These are phyloP conservation scores for Anabas testudineus DNA, from an alignment of 2,797 vertebrate species.

Conservation along the genomic window DNA sequence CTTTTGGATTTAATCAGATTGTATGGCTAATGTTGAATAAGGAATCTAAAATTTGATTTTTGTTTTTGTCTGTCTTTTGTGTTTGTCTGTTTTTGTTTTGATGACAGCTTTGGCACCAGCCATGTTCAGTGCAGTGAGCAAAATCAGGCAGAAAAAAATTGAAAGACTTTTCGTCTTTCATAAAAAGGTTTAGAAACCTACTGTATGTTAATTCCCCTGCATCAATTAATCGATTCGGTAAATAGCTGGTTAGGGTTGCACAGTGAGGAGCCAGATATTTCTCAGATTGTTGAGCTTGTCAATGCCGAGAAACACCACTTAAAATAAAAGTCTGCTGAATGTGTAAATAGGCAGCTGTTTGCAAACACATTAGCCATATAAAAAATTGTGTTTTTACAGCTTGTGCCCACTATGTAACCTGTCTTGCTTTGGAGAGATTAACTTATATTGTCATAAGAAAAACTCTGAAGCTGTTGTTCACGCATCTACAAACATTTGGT, in stretches of 20 bases:
- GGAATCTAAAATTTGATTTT: neutral
- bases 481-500: neutral
- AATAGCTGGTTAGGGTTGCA: too few relatives aligned
- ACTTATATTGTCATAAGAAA: neutral
- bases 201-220: neutral
- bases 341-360: neutral
- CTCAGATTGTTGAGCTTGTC: too few relatives aligned
- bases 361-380: too few relatives aligned
- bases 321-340: neutral
- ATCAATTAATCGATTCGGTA: too few relatives aligned
- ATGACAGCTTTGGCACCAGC: neutral
- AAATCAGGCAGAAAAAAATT: neutral
- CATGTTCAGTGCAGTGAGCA: neutral
- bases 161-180: too few relatives aligned
- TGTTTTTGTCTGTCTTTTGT: neutral
- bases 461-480: neutral
- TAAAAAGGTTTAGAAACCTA: neutral
- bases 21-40: constrained; percentile 6
- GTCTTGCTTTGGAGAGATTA: neutral
- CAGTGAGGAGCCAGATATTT: too few relatives aligned
- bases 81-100: constrained; percentile 14
- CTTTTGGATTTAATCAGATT: constrained; percentile 27
- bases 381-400: neutral
- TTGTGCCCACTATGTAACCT: neutral
- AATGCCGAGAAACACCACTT: neutral